Conservation (phyloP, 2,113 vertebrate species). For the Oxyura jamaicensis region DNA sequence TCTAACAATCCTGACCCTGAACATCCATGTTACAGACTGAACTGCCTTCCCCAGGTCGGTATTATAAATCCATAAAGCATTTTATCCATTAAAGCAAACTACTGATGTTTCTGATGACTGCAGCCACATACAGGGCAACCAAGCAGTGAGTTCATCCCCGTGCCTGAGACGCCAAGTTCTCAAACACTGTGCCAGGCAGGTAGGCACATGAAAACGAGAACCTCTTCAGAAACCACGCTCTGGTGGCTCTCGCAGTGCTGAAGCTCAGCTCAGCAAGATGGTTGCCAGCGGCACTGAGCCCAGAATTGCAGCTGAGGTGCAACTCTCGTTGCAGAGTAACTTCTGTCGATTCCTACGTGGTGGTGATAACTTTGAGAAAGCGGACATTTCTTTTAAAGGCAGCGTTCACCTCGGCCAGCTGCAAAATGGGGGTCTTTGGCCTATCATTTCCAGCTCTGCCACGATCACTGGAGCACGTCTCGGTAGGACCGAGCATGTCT, state of each 20-base stretch:
- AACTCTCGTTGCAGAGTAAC: not conserved
- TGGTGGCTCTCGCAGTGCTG: not conserved
- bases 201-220: not conserved
- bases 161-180: not conserved
- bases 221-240: not conserved
- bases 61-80: not conserved
- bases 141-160: fast-evolving
- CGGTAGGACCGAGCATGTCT: not conserved
- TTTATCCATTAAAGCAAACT: not conserved
- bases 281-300: not conserved
- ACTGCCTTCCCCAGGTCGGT: not conserved
- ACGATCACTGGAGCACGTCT: fast-evolving
- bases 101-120: not conserved
- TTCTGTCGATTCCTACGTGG: not conserved
- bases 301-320: not conserved
- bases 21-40: not conserved
- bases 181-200: not conserved
- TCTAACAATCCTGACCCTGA: not conserved
- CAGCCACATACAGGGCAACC: not conserved
- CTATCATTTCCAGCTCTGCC: not conserved
- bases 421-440: fast-evolving
- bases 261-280: not conserved
- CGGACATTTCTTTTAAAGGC: not conserved
- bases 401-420: not conserved
- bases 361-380: not conserved